Evolutionary conservation across 2,888 invertebrate genomes (phyloP).

Genomic region (Tenthredo distinguenda): DNA sequence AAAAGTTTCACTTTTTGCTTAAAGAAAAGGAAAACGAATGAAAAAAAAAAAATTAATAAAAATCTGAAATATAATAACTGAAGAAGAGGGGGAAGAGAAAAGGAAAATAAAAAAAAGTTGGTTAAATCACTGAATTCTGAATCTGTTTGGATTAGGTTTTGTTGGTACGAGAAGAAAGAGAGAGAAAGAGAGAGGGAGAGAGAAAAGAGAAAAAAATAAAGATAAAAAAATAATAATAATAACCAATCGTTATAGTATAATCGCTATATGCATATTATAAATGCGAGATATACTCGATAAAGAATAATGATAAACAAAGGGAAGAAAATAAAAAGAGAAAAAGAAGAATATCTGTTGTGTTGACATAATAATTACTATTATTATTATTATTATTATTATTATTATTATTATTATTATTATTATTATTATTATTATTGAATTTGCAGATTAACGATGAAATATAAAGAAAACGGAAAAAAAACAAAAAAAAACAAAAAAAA

Average conservation of each 20-base stretch:
- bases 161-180: constrained; percentile 49
- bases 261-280: constrained; percentile 31
- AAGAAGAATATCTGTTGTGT: constrained; percentile 12
- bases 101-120: constrained; percentile 53
- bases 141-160: constrained; percentile 57
- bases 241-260: not conserved
- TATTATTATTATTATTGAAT: constrained; percentile 60
- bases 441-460: constrained; percentile 54
- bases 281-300: constrained; percentile 9
- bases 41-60: not conserved
- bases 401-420: constrained; percentile 9
- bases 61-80: not conserved
- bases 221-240: not conserved
- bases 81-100: constrained; percentile 24
- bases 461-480: not conserved
- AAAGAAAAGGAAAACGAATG: constrained; percentile 12
- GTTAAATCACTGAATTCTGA: constrained; percentile 58
- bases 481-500: not conserved
- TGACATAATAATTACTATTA: constrained; percentile 1
- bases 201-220: constrained; percentile 10
- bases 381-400: constrained; percentile 8
- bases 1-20: not conserved
- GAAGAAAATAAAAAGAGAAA: constrained; percentile 17
- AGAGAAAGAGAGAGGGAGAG: constrained; percentile 12
- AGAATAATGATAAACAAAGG: not conserved